Evolutionary conservation across 1,140 invertebrate species (phyloP).

Genomic region (Goniozus legneri): DNA sequence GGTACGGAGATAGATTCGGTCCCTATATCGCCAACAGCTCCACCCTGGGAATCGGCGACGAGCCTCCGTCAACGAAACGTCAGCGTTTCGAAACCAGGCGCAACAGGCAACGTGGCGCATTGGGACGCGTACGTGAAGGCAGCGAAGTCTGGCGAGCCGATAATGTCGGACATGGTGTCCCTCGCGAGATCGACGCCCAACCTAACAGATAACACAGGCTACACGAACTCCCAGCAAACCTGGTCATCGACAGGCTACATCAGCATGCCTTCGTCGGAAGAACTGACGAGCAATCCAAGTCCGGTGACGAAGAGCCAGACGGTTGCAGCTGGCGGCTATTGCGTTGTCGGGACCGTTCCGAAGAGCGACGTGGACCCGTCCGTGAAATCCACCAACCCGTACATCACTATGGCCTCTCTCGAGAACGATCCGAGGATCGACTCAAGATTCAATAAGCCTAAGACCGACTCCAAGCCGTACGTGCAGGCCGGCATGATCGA

Average conservation of each 20-base stretch:
- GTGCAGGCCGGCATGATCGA: slow-evolving; percentile 35
- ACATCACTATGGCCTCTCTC: slow-evolving; percentile 33
- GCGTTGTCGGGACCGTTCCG: slow-evolving; percentile 31
- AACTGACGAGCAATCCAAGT: slow-evolving; percentile 41
- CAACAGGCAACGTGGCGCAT: slow-evolving; percentile 18
- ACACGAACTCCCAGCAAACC: slow-evolving; percentile 37
- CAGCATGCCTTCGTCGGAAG: slow-evolving; percentile 49
- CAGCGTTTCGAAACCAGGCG: slow-evolving; percentile 21
- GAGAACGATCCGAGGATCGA: slow-evolving; percentile 31
- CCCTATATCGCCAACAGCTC: slow-evolving; percentile 28
- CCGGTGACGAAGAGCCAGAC: slow-evolving; percentile 34
- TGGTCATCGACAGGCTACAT: slow-evolving; percentile 49
- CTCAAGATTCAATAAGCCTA: too few species aligned
- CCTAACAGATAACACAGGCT: slow-evolving; percentile 37
- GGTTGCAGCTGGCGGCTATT: slow-evolving; percentile 25
- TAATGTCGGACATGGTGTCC: slow-evolving; percentile 35
- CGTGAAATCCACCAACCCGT: slow-evolving; percentile 25
- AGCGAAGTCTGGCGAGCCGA: slow-evolving; percentile 28
- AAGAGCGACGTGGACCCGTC: too few species aligned
- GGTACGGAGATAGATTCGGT: slow-evolving; percentile 55
- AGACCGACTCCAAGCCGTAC: slow-evolving; percentile 29
- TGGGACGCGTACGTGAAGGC: slow-evolving; percentile 47
- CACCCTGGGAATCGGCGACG: slow-evolving; percentile 34
- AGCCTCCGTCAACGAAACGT: slow-evolving; percentile 48
- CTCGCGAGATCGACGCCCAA: slow-evolving; percentile 45